Evolutionary conservation across 2,888 invertebrate genomes (phyloP).

Genomic region (Seira sanloemensis): DNA sequence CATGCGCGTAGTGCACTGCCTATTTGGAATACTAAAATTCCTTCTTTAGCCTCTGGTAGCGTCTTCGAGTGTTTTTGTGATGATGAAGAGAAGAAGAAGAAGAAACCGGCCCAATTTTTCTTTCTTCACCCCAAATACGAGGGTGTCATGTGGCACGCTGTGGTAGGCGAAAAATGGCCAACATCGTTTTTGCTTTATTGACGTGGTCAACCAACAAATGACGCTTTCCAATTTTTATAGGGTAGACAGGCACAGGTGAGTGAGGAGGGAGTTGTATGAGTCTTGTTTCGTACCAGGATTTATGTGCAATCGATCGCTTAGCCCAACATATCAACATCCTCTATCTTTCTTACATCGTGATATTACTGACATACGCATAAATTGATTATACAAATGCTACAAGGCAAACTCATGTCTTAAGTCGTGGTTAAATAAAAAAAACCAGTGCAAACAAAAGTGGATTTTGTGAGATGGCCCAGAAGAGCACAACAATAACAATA

Average conservation of each 20-base stretch:
- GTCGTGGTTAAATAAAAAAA: no score
- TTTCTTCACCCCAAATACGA: neutral
- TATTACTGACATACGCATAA: no score
- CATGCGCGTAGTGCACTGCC: neutral
- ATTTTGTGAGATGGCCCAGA: no score
- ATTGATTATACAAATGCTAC: neutral
- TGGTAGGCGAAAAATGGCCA: neutral
- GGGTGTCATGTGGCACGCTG: neutral
- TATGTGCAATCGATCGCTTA: neutral
- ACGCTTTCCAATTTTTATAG: neutral
- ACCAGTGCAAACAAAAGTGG: no score
- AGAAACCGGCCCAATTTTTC: neutral
- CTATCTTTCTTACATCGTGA: neutral
- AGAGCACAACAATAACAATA: no score
- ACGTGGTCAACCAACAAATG: neutral
- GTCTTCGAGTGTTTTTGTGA: neutral
- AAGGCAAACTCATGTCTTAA: no score
- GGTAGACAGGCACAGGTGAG: neutral
- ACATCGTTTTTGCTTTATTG: neutral
- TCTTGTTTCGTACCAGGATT: neutral
- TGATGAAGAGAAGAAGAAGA: neutral
- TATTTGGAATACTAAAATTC: neutral
- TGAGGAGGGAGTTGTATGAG: no score
- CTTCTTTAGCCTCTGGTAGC: no score
- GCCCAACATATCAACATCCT: neutral